Evolutionary conservation across 2,113 vertebrate species (phyloP), one percentile per base, ranked within the genome.

Genomic region (Cyprinodon brontotheroides): DNA sequence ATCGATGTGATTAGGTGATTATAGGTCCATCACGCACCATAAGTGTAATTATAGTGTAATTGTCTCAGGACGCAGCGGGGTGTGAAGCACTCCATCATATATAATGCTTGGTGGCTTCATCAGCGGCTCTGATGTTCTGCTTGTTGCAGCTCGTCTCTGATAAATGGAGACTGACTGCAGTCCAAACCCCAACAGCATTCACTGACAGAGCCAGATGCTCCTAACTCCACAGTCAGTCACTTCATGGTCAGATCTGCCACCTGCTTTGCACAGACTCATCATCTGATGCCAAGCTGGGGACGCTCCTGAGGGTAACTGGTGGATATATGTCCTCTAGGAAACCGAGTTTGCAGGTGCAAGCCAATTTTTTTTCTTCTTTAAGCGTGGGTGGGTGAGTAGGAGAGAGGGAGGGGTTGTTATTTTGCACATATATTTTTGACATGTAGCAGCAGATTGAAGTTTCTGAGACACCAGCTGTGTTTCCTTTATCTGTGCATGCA

Each of bases 1-100:
- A 82, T 84, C 68, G 64, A 69, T 77, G 83, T 81, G 70, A 83
- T 81, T 79, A 65, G 85, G 80, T 87, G 87, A 87, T 89, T 86
- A 85, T 73, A 81, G 78, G 67, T 80, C 81, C 81, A 77, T 80
- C 74, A 72, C 74, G 1, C 73, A 45, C 67, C 68, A 74, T 78
- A 79, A 82, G 70, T 80, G 78, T 82, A 80, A 89, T 89, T 86
- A 79, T 61, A 70, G 73, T 72, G 61, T 86, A 83, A 81, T 83
- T 82, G 81, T 79, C 71, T 75, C 62, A 66, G 36, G 68, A 61
- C 72, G 68, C 72, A 62, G 78, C 65, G 37, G 86, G 83, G 65
- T 48, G 70, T 81, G 64, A 60, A 78, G 69, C 79, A 72, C 75
- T 86, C 65, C 69, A 65, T 81, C 88, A 75, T 62, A 77, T 68